phyloP scores from a whole-genome alignment of 2,797 vertebrate species.

The Phylloscopus collybita region DNA sequence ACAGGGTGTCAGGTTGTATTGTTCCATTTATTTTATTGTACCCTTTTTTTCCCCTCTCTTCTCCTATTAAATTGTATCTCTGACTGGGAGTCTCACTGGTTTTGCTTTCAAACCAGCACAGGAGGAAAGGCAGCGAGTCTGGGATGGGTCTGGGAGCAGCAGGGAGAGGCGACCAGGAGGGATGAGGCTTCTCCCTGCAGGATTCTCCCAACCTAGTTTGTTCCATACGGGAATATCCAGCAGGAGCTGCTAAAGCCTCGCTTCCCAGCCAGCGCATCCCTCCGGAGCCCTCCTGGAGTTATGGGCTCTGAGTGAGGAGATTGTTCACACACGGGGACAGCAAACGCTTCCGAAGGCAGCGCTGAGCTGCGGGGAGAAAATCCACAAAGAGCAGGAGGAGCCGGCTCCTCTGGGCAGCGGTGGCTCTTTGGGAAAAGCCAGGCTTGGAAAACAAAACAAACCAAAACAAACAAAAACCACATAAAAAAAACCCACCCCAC shows the following conservation, averaged over 20 bases:
- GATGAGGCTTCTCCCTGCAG: not conserved
- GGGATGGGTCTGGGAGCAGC: not conserved
- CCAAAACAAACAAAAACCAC: too few relatives aligned
- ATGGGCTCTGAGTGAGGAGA: not conserved
- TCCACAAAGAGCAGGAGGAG: not conserved
- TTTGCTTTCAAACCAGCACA: too few relatives aligned
- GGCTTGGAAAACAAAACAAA: not conserved
- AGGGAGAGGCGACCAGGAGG: not conserved
- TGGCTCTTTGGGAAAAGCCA: not conserved
- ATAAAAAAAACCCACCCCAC: too few relatives aligned
- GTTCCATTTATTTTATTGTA: too few relatives aligned
- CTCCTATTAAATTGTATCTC: too few relatives aligned
- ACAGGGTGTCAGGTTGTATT: too few relatives aligned
- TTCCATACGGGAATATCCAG: not conserved
- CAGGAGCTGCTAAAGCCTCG: not conserved
- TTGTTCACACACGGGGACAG: not conserved
- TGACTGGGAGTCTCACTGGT: too few relatives aligned
- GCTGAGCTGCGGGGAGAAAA: not conserved
- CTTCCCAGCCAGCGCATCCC: not conserved
- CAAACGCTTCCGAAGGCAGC: not conserved
- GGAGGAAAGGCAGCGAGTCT: fast-evolving
- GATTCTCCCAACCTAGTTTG: not conserved
- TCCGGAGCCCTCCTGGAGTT: not conserved
- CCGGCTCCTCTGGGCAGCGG: not conserved
- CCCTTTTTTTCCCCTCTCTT: too few relatives aligned